Conservation (phyloP, 1,140 invertebrate genomes). For the Drosophila sechellia region DNA sequence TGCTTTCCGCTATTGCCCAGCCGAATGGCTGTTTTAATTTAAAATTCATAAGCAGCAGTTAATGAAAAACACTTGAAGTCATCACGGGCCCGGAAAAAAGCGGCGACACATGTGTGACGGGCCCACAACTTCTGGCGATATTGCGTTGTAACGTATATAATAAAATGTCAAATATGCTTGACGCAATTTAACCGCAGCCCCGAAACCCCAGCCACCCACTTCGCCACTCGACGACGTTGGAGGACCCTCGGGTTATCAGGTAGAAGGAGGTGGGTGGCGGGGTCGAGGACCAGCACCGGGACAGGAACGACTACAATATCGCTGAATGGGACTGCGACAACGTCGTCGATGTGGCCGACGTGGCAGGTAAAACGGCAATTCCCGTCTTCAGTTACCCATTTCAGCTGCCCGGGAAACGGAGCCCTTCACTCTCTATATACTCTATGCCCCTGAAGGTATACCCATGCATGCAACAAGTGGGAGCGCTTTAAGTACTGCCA, state of each 20-base stretch:
- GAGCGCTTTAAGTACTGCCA: too few species aligned
- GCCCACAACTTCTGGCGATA: conserved; percentile 31
- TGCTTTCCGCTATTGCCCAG: conserved; percentile 18
- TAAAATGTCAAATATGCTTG: conserved; percentile 83
- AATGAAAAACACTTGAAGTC: conserved; percentile 78
- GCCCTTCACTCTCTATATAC: conserved; percentile 1
- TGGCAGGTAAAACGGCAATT: conserved; percentile 70
- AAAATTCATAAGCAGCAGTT: conserved; percentile 82
- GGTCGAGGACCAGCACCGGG: conserved; percentile 5
- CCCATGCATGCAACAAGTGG: too few species aligned
- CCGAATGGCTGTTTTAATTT: conserved; percentile 64
- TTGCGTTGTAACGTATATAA: conserved; percentile 54
- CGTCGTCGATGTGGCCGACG: conserved; percentile 38
- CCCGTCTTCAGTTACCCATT: conserved; percentile 43
- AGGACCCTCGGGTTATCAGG: conserved; percentile 70
- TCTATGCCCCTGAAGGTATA: not conserved
- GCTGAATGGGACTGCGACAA: conserved; percentile 12
- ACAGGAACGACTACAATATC: conserved; percentile 15
- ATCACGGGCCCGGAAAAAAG: conserved; percentile 28
- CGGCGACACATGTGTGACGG: conserved; percentile 15
- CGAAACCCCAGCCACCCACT: conserved; percentile 21
- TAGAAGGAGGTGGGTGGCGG: conserved; percentile 31
- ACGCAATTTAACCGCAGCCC: conserved; percentile 78
- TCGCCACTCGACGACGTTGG: conserved; percentile 66
- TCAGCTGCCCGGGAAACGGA: conserved; percentile 20